Base-by-base conservation (phyloP, 2,888 invertebrate species). In the Prenolepis imparis region DNA sequence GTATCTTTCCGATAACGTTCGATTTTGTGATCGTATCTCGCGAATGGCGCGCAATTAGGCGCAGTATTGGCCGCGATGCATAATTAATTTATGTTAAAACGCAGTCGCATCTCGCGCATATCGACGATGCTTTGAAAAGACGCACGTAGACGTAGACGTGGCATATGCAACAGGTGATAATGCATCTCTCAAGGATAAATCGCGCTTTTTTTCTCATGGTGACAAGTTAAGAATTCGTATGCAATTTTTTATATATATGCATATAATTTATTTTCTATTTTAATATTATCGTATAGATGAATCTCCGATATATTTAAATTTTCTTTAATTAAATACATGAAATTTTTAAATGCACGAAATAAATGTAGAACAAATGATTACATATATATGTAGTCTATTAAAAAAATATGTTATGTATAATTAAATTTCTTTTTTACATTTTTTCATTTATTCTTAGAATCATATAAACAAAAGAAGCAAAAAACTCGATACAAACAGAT, bases 31-130 rank as follows among this genome's bases (percentile, higher is more conserved):
- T 83, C 73, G 48, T 83, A 77, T 88, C 86, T 87, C 85, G 87
- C 78, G 39, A 86, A 63, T 21, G 32, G 55, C 63, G 63, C 39
- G 63, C 89, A 91, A 91, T 92, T 92, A 90, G 90, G 89, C 89
- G 84, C 59, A 91, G 28, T 68, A 90, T 91, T 91, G 88, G 87
- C 86, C 85, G 84, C 86, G 86, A 92, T 92, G 92, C 91, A 92
- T 93, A 93, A 93, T 93, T 92, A 93, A 93, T 93, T 91, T 93
- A 93, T 92, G 92, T 82, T 91, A 92, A 93, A 90, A 87, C 86
- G 78, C 84, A 44, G 81, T 83, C 81, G 5, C 48, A 86, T 74
- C 86, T 89, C 85, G 84, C 86, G 84, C 85, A 28, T 90, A 89
- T 87, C 87, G 90, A 89, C 86, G 86, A 81, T 85, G 84, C 61